Evolutionary conservation across 2,888 invertebrate genomes (phyloP), one percentile per base, ranked within the genome.

Genomic region (Eudasyphora cyanicolor): DNA sequence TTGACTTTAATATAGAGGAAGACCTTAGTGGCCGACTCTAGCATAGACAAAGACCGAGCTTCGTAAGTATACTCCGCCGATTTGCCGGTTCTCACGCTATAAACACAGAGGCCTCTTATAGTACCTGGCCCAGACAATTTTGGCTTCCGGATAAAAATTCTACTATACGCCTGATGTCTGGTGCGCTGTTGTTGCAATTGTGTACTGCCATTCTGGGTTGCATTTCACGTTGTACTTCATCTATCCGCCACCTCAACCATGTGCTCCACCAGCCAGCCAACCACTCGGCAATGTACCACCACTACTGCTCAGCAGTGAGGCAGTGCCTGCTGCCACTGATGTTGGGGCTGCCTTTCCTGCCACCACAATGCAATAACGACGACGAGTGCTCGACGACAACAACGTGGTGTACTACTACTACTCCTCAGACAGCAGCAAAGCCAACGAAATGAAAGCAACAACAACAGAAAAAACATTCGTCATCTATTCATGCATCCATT

Each of bases 401-500:
- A 24, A 67, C 17, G 21, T 38, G 21, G 14, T 29, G 51, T 54
- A 54, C 51, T 54, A 57, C 64, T 57, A 17, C 35, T 38, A 64
- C 32, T 64, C 64, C 57, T 57, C 27, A 57, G 8, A 38, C 32
- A 8, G 62, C 64, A 38, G 38, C 64, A 64, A 64, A 32, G 24
- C 35, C 64, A 64, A 64, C 64, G 38, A 73, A 70, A 49, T 35
- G 21, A 57, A 54, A 71, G n/a, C 76, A 70, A 21, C 64, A 17
- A 64, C 54, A 54, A 60, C 45, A 60, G 21, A 51, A 75, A 69
- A 80, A 54, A 67, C 38, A 80, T 78, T 79, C 77, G 77, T 79
- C 85, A 69, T 79, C 82, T 79, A 76, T 85, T 79, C 71, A 67
- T 81, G 64, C 79, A 79, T 84, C 78, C 78, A 83, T 85, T 85